phyloP scores from a whole-genome alignment of 2,888 invertebrate genomes.

The Trypoxylon attenuatum region DNA sequence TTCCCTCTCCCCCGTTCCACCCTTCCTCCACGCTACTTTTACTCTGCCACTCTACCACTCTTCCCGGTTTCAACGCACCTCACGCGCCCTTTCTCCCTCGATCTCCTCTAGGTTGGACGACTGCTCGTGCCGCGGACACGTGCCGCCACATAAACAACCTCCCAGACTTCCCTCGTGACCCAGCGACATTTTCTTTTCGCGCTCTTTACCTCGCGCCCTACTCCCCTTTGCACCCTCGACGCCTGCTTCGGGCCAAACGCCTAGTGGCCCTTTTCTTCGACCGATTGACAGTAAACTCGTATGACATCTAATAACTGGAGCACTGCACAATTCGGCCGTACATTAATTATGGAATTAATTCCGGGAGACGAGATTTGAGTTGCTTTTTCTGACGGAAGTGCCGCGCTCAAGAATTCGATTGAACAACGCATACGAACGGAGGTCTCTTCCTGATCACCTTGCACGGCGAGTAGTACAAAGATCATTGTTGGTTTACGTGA shows the following conservation, averaged over 20 bases:
- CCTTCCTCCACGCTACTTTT: constrained; percentile 35
- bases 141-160: constrained; percentile 61
- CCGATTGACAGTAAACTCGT: background rate
- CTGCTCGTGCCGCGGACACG: constrained; percentile 55
- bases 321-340: background rate
- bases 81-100: too few species aligned
- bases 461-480: background rate
- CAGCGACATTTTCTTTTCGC: constrained; percentile 26
- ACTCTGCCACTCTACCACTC: background rate
- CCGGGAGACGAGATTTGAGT: background rate
- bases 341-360: background rate
- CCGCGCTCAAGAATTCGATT: background rate
- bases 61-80: background rate
- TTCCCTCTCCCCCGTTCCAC: constrained; percentile 32
- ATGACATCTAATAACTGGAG: background rate
- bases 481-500: too few species aligned
- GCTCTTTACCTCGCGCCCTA: background rate
- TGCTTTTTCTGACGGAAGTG: background rate
- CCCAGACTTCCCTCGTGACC: constrained; percentile 46
- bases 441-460: background rate
- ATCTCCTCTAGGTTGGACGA: too few species aligned
- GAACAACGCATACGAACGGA: background rate
- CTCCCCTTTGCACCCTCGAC: background rate
- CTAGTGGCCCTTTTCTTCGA: background rate
- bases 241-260: background rate